Evolutionary conservation across 64 coral and sea anemone genomes (phyloP).

Genomic region (Astreopora myriophthalma): DNA sequence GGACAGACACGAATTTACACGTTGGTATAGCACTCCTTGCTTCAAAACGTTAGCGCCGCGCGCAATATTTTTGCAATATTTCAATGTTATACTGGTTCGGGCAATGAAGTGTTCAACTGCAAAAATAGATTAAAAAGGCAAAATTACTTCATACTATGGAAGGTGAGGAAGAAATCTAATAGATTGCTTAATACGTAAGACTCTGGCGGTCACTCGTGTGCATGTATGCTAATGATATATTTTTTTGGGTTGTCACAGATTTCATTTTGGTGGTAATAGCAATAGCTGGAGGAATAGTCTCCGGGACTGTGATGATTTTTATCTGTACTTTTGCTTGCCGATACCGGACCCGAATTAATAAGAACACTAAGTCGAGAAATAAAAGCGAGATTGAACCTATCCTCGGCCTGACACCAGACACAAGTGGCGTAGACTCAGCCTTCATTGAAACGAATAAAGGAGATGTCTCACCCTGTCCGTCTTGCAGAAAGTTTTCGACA

Average conservation of each 20-base stretch:
- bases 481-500: background rate
- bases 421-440: background rate
- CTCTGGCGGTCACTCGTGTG: background rate
- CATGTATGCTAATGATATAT: background rate
- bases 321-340: background rate
- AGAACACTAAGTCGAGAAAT: background rate
- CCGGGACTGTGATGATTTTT: constrained; percentile 4
- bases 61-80: background rate
- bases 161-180: background rate
- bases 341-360: background rate
- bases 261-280: background rate
- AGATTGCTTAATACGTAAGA: background rate
- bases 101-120: background rate
- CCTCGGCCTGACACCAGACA: background rate
- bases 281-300: background rate
- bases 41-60: background rate
- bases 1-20: constrained; percentile 27
- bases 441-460: background rate
- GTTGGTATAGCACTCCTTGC: background rate
- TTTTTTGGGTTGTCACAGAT: background rate
- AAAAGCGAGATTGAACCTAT: constrained; percentile 15
- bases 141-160: background rate
- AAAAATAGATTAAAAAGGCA: background rate
- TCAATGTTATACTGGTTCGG: background rate
- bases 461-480: constrained; percentile 2